Conservation (phyloP, 2,797 vertebrate genomes). For the Spinibarbus caldwelli region DNA sequence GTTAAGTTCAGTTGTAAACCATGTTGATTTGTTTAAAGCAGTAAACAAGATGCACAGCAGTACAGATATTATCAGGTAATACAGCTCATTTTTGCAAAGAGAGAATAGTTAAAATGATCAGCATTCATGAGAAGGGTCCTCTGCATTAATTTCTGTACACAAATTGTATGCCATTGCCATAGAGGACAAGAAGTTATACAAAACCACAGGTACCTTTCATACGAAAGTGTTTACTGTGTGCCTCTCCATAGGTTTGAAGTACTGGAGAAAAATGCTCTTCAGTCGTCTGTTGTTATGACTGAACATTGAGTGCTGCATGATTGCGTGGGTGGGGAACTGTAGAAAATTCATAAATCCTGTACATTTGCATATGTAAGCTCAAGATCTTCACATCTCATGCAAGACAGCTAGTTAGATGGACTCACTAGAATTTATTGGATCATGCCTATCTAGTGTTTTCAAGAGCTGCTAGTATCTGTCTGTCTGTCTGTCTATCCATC, state of each 20-base stretch:
- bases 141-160: slow-evolving; percentile 22
- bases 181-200: slow-evolving; percentile 24
- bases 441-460: too few species aligned
- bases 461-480: too few species aligned
- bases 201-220: slow-evolving; percentile 14
- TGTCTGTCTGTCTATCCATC: not conserved
- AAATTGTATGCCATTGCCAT: not conserved
- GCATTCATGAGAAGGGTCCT: not conserved
- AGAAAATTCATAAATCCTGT: slow-evolving; percentile 25
- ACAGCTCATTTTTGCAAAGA: slow-evolving; percentile 8
- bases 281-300: slow-evolving; percentile 31
- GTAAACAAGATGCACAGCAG: slow-evolving; percentile 68
- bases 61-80: slow-evolving; percentile 64
- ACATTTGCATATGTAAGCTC: slow-evolving; percentile 17
- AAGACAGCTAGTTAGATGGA: too few species aligned
- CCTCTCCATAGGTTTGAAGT: slow-evolving; percentile 43
- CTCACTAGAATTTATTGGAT: too few species aligned
- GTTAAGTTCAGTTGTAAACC: slow-evolving; percentile 70
- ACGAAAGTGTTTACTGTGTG: slow-evolving; percentile 42
- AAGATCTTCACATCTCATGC: not conserved
- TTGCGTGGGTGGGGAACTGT: slow-evolving; percentile 29
- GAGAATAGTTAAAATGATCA: slow-evolving; percentile 5
- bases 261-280: slow-evolving; percentile 27
- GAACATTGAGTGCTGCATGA: slow-evolving; percentile 38
- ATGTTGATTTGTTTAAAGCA: slow-evolving; percentile 70